Evolutionary conservation across 2,888 invertebrate species (phyloP).

Genomic region (Mylabris sibirica): DNA sequence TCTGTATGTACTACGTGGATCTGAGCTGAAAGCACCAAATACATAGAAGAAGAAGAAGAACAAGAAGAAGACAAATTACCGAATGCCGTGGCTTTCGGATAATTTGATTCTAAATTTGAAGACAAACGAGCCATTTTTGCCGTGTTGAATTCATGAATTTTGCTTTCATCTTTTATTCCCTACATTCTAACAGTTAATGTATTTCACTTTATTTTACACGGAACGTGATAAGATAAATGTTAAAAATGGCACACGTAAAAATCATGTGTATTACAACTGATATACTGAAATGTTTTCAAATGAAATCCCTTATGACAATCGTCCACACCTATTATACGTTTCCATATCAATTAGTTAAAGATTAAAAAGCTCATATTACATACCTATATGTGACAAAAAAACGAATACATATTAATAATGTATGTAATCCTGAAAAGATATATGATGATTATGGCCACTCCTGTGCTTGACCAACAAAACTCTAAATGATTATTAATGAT

Average conservation of each 20-base stretch:
- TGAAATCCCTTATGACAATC: too few relatives aligned
- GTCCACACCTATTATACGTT: constrained; percentile 12
- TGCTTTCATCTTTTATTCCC: background rate
- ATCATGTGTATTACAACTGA: background rate
- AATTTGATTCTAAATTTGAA: background rate
- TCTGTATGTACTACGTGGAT: background rate
- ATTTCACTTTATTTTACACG: background rate
- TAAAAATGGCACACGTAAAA: background rate
- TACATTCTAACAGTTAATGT: background rate
- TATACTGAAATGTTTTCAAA: too few relatives aligned
- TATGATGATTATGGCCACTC: constrained; percentile 34
- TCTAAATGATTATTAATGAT: constrained; percentile 44
- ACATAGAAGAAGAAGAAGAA: background rate
- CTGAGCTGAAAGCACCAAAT: background rate
- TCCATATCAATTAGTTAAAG: constrained; percentile 30
- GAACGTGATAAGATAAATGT: background rate
- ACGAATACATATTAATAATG: constrained; percentile 23
- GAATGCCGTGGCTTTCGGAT: constrained; percentile 4
- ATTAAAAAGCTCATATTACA: constrained; percentile 25
- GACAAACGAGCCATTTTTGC: background rate
- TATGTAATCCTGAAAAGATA: constrained; percentile 22
- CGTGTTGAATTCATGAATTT: constrained; percentile 7
- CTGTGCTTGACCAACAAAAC: constrained; percentile 25
- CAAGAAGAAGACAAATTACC: background rate
- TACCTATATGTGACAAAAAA: background rate